Conservation (phyloP, 92 coral and sea anemone species). For the Epizoanthus scotinus region DNA sequence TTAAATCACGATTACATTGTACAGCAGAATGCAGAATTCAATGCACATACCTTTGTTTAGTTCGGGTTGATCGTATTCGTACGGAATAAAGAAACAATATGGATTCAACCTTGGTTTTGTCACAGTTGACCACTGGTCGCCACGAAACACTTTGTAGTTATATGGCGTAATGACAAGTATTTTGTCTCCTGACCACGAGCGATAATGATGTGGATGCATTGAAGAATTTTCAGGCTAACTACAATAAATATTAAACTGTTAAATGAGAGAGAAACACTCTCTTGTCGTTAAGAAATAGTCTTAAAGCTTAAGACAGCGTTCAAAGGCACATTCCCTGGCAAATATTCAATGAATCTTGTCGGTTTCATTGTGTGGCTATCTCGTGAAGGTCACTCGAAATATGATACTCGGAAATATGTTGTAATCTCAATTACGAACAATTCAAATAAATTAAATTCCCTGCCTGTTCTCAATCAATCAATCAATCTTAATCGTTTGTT, state of each 20-base stretch:
- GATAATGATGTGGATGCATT: conserved; percentile 21
- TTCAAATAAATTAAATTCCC: background rate
- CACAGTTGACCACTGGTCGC: conserved; percentile 26
- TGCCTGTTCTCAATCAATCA: too few species aligned
- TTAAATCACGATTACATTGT: too few species aligned
- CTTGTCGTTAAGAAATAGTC: conserved; percentile 12
- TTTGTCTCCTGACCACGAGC: conserved; percentile 35
- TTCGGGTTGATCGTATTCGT: conserved; percentile 10
- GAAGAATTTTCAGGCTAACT: background rate
- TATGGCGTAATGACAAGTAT: conserved; percentile 40
- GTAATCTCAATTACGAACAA: background rate
- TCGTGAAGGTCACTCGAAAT: conserved; percentile 17
- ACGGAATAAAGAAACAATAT: conserved; percentile 29
- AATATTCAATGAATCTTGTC: background rate
- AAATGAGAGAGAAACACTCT: background rate
- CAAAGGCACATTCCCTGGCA: conserved; percentile 7
- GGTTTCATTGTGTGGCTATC: background rate
- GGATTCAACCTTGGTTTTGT: conserved; percentile 23
- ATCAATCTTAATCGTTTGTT: too few species aligned
- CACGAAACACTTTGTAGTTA: conserved; percentile 28
- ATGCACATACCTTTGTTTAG: conserved; percentile 24
- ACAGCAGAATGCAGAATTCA: too few species aligned
- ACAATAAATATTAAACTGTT: background rate
- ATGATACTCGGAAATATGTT: background rate
- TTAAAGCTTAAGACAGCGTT: background rate